Conservation (phyloP, 2,797 vertebrate genomes). For the Acrossocheilus fasciatus region DNA sequence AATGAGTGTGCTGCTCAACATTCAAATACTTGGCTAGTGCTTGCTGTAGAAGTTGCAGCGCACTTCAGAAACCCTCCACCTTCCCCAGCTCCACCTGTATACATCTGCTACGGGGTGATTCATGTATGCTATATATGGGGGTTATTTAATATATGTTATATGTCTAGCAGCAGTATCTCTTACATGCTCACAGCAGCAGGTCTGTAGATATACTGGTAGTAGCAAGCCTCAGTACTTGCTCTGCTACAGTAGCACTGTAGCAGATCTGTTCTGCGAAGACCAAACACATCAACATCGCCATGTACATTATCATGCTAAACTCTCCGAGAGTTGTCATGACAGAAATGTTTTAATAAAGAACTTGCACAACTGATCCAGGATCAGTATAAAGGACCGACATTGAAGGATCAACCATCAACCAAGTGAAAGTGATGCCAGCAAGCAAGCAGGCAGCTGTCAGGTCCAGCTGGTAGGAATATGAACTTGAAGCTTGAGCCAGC, state of each 20-base stretch:
- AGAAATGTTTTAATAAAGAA: not conserved
- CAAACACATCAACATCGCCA: not conserved
- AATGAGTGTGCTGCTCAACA: not conserved
- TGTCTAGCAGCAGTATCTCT: not conserved
- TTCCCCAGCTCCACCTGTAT: conserved; percentile 3
- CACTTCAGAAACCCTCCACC: not conserved
- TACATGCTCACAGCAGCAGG: not conserved
- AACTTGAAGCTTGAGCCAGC: conserved; percentile 6
- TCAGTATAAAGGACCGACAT: not conserved
- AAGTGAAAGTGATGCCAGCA: conserved; percentile 28
- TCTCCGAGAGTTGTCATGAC: not conserved
- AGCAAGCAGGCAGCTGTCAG: conserved; percentile 53
- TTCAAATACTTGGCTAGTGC: not conserved
- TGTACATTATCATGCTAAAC: not conserved
- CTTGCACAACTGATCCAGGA: conserved; percentile 10
- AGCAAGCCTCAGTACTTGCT: not conserved
- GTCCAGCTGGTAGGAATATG: conserved; percentile 51
- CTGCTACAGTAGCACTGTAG: not conserved
- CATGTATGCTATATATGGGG: not conserved
- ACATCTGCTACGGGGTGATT: not conserved
- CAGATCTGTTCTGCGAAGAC: not conserved
- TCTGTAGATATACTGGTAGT: too few species aligned
- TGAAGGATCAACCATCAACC: not conserved
- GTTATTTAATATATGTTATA: not conserved
- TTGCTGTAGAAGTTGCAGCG: not conserved